These are phyloP conservation scores for Asteroscopus sphinx DNA, from an alignment of 2,888 invertebrate species.

Conservation along the genomic window DNA sequence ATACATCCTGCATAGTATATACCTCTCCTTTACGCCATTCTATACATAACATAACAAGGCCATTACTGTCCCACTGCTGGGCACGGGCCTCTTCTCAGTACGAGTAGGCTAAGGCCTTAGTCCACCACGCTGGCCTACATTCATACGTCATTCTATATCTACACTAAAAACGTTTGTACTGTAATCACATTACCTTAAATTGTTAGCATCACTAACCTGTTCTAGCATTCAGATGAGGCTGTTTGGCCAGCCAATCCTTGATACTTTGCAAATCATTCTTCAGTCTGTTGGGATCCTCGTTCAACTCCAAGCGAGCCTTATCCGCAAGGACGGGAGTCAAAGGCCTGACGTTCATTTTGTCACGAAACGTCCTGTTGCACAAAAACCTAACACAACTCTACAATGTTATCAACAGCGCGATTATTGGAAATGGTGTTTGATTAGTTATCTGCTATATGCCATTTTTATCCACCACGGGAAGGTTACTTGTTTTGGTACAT, in stretches of 20 bases:
- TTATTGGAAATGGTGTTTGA: conserved; percentile 53
- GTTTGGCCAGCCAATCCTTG: conserved; percentile 89
- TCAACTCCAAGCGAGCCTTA: conserved; percentile 85
- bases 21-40: too few relatives aligned
- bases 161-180: neutral
- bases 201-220: conserved; percentile 67
- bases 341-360: conserved; percentile 72
- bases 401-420: conserved; percentile 35
- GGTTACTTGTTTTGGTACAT: conserved; percentile 12
- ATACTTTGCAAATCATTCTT: conserved; percentile 85
- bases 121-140: too few relatives aligned
- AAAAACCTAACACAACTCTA: conserved; percentile 36
- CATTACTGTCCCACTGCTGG: too few relatives aligned
- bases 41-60: too few relatives aligned
- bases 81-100: too few relatives aligned
- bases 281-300: conserved; percentile 86
- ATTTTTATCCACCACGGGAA: conserved; percentile 40
- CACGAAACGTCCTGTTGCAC: conserved; percentile 32
- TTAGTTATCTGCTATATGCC: conserved; percentile 61
- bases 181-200: too few relatives aligned
- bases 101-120: too few relatives aligned
- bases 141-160: conserved; percentile 15
- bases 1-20: too few relatives aligned
- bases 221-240: conserved; percentile 85
- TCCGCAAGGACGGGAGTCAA: conserved; percentile 72